Evolutionary conservation across 1,140 invertebrate genomes (phyloP), one percentile per base, ranked within the genome.

Genomic region (Zeugodacus cucurbitae): DNA sequence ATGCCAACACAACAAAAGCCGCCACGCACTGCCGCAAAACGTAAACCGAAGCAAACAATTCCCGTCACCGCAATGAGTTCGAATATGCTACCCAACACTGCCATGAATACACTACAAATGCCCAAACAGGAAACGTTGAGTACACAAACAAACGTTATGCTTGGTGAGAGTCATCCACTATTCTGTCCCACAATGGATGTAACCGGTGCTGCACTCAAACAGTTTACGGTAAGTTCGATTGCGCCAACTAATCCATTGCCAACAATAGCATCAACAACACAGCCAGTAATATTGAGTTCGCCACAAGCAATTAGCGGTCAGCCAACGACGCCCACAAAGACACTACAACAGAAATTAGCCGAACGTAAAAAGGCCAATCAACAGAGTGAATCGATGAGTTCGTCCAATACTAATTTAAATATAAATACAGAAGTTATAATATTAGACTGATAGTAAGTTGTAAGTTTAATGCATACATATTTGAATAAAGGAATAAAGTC

Each of bases 261-360:
- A 7, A 1, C 74, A 29, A 14, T 26, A 3, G 74, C 22, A 3
- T 14, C 37, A 17, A 48, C 22, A 48, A n/a, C n/a, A 41, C 74
- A 82, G 48, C 22, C 37, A 48, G 7, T n/a, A 29, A 82, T 41
- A 82, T 54, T 82, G n/a, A 54, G 4, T 29, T 82, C 74, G 0
- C 74, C 37, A n/a, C 74, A 82, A 48, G 34, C 20, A n/a, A 22
- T 14, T 41, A 7, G 5, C 22, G 48, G 74, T 82, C 74, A 82
- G 10, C 74, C 74, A 48, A 82, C 74, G 22, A 82, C 74, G 90
- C 94, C 95, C 0, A 94, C 94, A 22, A 95, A 95, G 93, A 95
- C 95, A 3, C 89, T 95, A 62, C 95, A 95, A 88, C 95, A 95
- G 90, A 95, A 95, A 92, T 90, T 95, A 67, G 95, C 95, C 0